Conservation (phyloP, 2,888 invertebrate species). For the Plebejus anna region DNA sequence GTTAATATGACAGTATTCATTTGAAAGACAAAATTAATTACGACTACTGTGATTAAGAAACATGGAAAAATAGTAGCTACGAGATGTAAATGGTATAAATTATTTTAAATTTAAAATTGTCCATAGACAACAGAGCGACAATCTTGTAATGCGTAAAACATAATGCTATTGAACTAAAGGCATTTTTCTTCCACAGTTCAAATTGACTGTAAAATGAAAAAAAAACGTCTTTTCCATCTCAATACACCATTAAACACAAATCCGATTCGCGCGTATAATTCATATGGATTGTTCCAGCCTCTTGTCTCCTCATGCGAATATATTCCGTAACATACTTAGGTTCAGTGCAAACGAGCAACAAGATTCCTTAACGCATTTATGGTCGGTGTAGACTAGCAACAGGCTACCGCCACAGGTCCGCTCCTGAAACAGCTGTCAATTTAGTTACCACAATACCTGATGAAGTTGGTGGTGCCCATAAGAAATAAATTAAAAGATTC, state of each 20-base stretch:
- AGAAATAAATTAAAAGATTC: too few species aligned
- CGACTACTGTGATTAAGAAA: too few species aligned
- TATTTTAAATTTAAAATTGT: too few species aligned
- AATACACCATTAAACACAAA: conserved; percentile 8
- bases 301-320: not conserved
- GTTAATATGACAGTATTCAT: too few species aligned
- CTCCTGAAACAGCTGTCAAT: not conserved
- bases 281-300: conserved; percentile 1
- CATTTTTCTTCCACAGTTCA: not conserved
- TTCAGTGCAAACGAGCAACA: not conserved
- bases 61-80: too few species aligned
- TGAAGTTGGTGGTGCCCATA: too few species aligned
- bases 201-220: conserved; percentile 10
- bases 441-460: too few species aligned
- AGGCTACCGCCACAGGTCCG: not conserved
- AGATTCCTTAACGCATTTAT: not conserved
- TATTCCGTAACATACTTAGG: not conserved
- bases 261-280: conserved; percentile 12
- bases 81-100: too few species aligned
- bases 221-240: not conserved
- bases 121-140: not conserved
- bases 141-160: not conserved
- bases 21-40: too few species aligned
- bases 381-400: too few species aligned
- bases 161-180: not conserved